A percentile compares a stretch with the other conserved stretches of the same genome.
These are phyloP conservation scores for Centropus bengalensis DNA, from an alignment of 2,113 vertebrate species.

Conservation along the genomic window DNA sequence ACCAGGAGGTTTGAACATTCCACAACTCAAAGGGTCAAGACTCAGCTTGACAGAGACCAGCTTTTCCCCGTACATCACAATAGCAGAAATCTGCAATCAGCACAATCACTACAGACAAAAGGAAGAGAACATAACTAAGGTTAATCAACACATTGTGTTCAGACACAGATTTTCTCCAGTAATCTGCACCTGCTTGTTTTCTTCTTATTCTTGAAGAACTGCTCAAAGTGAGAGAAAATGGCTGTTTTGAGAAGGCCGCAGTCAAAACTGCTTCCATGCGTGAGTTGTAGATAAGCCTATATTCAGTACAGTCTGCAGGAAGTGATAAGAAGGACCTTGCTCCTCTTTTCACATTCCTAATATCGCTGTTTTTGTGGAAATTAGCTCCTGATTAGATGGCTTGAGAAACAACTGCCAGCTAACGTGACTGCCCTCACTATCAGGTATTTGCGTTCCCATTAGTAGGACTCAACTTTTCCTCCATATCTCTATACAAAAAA, in stretches of 20 bases:
- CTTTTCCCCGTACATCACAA: not conserved
- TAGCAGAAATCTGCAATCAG: not conserved
- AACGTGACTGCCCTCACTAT: not conserved
- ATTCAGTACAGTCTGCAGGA: not conserved
- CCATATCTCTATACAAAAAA: not conserved
- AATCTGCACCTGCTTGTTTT: not conserved
- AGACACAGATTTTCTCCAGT: not conserved
- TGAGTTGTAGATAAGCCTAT: not conserved
- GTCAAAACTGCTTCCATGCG: not conserved
- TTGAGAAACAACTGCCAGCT: not conserved
- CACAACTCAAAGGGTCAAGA: not conserved
- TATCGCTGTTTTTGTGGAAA: not conserved
- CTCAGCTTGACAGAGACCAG: not conserved
- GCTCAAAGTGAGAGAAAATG: not conserved
- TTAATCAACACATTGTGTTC: not conserved
- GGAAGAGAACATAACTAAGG: not conserved
- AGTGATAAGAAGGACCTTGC: not conserved
- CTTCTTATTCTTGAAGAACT: not conserved
- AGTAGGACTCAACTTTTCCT: not conserved
- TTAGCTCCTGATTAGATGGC: not conserved
- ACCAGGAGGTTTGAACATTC: not conserved
- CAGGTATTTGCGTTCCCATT: not conserved
- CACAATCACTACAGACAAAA: not conserved
- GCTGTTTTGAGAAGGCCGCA: not conserved
- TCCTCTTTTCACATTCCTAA: not conserved